These are phyloP conservation scores for Saguinus midas DNA, from an alignment of 2,113 vertebrate genomes.

Conservation along the genomic window DNA sequence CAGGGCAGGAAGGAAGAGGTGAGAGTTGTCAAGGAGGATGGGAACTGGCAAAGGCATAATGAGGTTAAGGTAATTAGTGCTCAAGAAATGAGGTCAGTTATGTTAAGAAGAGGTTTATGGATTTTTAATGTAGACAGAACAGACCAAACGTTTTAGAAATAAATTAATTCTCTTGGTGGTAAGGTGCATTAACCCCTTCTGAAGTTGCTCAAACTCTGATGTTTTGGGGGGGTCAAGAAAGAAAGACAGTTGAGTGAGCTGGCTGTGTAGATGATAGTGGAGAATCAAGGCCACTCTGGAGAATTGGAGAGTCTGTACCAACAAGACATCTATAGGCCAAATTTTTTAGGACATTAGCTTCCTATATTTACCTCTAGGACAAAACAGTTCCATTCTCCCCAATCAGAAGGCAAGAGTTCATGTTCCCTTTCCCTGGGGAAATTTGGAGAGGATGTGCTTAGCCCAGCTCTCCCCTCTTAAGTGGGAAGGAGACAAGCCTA, in stretches of 20 bases:
- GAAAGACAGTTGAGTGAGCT: not conserved
- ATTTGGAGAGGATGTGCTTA: not conserved
- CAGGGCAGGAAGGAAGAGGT: not conserved
- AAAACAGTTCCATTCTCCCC: not conserved
- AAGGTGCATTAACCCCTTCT: not conserved
- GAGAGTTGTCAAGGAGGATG: not conserved
- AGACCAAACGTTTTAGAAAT: conserved; percentile 30
- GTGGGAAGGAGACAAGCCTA: not conserved
- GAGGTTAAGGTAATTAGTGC: not conserved
- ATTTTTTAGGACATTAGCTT: not conserved
- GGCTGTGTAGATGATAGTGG: not conserved
- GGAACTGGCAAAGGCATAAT: not conserved
- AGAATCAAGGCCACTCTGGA: not conserved
- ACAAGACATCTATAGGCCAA: not conserved
- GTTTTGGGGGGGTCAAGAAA: not conserved
- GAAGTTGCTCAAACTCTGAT: not conserved
- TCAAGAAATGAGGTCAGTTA: conserved; percentile 1
- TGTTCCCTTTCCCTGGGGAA: not conserved
- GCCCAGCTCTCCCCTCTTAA: not conserved
- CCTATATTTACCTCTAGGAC: not conserved
- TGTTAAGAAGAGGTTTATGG: not conserved
- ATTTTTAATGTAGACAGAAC: conserved; percentile 26
- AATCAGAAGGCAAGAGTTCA: not conserved
- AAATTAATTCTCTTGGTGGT: conserved; percentile 27
- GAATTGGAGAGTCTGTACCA: not conserved